Conservation (phyloP, 2,113 vertebrate species). For the Pygoscelis adeliae region DNA sequence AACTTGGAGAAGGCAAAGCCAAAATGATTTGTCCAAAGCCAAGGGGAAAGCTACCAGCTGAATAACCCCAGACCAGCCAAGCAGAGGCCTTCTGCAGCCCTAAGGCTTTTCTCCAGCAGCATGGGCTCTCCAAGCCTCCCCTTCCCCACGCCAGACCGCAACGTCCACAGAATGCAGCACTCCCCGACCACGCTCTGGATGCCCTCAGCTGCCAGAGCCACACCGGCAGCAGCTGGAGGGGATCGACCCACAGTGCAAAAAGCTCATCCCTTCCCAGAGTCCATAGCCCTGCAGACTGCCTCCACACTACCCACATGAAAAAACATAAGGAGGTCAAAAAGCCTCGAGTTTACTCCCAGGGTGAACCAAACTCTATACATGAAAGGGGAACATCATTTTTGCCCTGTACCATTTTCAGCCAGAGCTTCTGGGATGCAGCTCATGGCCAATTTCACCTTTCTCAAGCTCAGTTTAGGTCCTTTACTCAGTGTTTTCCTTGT, state of each 20-base stretch:
- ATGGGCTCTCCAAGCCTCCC: background rate
- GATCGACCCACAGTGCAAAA: background rate
- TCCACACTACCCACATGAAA: background rate
- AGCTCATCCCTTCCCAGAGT: background rate
- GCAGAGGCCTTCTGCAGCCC: background rate
- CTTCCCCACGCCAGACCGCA: fast-evolving
- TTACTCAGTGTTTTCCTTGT: background rate
- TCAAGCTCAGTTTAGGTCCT: background rate
- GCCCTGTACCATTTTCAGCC: background rate
- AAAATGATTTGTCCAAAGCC: background rate
- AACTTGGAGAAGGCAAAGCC: background rate
- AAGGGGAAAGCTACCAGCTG: background rate
- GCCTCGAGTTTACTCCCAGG: background rate
- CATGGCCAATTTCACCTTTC: background rate
- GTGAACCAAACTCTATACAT: fast-evolving
- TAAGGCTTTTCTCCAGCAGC: background rate
- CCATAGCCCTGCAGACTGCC: background rate
- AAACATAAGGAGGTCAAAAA: background rate
- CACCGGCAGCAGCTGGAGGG: background rate
- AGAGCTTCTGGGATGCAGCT: background rate
- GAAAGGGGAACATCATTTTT: background rate
- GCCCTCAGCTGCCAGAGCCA: background rate
- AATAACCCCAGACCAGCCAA: background rate
- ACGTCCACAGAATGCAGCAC: fast-evolving
- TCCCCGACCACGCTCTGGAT: fast-evolving